These are phyloP conservation scores for Astreopora myriophthalma DNA, from an alignment of 64 coral and sea anemone genomes.

Conservation along the genomic window DNA sequence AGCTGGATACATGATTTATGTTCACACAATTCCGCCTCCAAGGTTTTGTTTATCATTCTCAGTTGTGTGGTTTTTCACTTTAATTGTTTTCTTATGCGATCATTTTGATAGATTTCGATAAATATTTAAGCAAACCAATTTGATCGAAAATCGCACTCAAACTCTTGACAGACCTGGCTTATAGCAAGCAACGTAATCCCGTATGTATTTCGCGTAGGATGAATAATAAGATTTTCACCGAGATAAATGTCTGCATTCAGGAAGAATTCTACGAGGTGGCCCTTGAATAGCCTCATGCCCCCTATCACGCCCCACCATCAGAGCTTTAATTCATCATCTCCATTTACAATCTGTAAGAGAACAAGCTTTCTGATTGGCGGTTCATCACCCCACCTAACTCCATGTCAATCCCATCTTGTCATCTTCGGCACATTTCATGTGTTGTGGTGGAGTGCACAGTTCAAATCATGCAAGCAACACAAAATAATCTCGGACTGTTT, in stretches of 20 bases:
- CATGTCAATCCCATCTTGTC: slow-evolving; percentile 53
- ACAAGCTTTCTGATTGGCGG: slow-evolving; percentile 58
- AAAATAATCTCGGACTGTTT: slow-evolving; percentile 84
- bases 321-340: slow-evolving; percentile 70
- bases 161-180: background rate
- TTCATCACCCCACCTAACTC: slow-evolving; percentile 61
- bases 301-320: slow-evolving; percentile 66
- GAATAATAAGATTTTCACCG: background rate
- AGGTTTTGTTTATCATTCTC: slow-evolving; percentile 33
- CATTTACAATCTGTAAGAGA: slow-evolving; percentile 48
- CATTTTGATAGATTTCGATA: slow-evolving; percentile 43
- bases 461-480: slow-evolving; percentile 86
- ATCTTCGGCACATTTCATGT: slow-evolving; percentile 29
- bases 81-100: slow-evolving; percentile 70
- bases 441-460: slow-evolving; percentile 4
- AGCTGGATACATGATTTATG: background rate
- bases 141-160: background rate
- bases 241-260: background rate
- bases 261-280: slow-evolving; percentile 27
- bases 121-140: slow-evolving; percentile 68
- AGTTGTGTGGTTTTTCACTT: slow-evolving; percentile 43
- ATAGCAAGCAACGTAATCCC: background rate
- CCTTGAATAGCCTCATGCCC: slow-evolving; percentile 50
- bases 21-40: background rate
- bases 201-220: background rate